Conservation (phyloP, 2,113 vertebrate genomes). For the Brachyhypopomus occidentalis region DNA sequence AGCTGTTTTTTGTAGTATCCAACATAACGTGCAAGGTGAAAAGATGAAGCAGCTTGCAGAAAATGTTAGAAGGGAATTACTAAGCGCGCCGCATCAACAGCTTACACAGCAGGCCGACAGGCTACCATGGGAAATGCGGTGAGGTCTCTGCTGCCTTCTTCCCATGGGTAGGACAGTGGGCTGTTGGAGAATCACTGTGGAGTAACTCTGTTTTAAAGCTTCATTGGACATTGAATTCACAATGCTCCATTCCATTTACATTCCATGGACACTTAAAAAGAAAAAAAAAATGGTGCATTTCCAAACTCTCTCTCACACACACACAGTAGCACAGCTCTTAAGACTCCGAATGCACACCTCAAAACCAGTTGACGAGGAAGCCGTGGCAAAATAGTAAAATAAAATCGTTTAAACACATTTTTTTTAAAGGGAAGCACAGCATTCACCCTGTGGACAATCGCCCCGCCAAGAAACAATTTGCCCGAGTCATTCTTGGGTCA, state of each 20-base stretch:
- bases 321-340: constrained; percentile 8
- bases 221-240: constrained; percentile 52
- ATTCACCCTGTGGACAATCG: constrained; percentile 15
- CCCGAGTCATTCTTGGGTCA: constrained; percentile 1
- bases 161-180: not conserved
- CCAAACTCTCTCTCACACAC: constrained; percentile 49
- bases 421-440: constrained; percentile 23
- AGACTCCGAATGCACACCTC: constrained; percentile 4
- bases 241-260: constrained; percentile 15
- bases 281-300: constrained; percentile 41
- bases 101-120: not conserved
- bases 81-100: no score
- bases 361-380: constrained; percentile 21
- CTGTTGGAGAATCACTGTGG: not conserved
- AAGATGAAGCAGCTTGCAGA: not conserved
- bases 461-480: not conserved
- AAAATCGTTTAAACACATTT: constrained; percentile 21
- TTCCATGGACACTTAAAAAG: constrained; percentile 23
- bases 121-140: not conserved
- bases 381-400: constrained; percentile 1
- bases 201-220: constrained; percentile 46
- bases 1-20: no score
- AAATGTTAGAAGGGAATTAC: no score
- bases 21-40: not conserved
- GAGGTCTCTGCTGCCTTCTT: not conserved